Conservation (phyloP, 1,140 invertebrate species). For the Ceratosolen solmsi region DNA sequence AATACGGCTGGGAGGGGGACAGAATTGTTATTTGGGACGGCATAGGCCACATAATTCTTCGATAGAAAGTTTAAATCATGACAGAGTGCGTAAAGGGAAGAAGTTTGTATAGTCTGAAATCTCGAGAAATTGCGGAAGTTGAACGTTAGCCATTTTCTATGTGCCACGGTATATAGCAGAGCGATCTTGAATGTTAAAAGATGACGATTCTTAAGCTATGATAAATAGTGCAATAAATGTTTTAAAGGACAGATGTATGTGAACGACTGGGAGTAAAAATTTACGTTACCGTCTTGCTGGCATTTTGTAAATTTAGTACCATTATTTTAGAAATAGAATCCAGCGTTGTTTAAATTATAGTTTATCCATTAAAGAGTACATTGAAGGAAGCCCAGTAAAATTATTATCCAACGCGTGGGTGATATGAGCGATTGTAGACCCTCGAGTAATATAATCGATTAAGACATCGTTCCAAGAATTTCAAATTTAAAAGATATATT, state of each 20-base stretch:
- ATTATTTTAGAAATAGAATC: too few species aligned
- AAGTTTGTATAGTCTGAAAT: constrained; percentile 9
- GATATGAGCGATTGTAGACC: too few species aligned
- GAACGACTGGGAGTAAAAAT: background rate
- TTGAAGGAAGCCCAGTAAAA: too few species aligned
- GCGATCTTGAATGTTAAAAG: background rate
- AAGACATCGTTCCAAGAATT: background rate
- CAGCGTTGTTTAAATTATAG: too few species aligned
- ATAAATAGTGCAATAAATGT: constrained; percentile 1
- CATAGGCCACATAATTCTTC: background rate
- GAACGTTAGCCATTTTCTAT: background rate
- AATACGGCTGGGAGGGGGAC: background rate
- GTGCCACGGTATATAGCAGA: background rate
- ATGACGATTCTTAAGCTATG: background rate
- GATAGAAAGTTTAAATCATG: constrained; percentile 45
- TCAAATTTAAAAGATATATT: background rate
- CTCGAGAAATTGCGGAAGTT: constrained; percentile 22
- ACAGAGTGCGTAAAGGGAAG: constrained; percentile 13
- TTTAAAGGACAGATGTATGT: background rate
- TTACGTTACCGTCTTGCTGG: too few species aligned
- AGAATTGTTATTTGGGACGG: background rate
- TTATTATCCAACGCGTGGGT: too few species aligned
- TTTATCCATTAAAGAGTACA: too few species aligned
- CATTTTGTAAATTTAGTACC: too few species aligned
- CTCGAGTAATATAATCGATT: too few species aligned